Evolutionary conservation across 2,888 invertebrate genomes (phyloP).

Genomic region (Myathropa florea): DNA sequence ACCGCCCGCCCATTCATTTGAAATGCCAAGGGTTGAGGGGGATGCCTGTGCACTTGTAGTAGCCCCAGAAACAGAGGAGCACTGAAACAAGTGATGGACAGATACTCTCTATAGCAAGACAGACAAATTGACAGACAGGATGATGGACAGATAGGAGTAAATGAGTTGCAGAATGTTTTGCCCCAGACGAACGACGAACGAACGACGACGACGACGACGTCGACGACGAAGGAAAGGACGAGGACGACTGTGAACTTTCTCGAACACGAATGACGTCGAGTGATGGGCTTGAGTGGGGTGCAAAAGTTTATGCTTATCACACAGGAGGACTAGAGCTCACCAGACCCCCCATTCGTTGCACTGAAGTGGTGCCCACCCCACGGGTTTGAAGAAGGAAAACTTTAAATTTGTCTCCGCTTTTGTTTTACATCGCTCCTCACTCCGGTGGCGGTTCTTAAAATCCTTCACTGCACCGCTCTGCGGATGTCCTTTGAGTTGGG

Average conservation of each 20-base stretch:
- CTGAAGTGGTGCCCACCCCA: neutral
- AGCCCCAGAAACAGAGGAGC: conserved; percentile 29
- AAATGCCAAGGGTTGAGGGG: conserved; percentile 28
- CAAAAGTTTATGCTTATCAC: conserved; percentile 42
- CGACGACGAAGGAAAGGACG: conserved; percentile 5
- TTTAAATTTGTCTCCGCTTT: conserved; percentile 64
- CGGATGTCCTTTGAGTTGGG: neutral
- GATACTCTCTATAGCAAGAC: conserved; percentile 73
- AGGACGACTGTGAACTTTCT: conserved; percentile 57
- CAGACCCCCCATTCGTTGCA: neutral
- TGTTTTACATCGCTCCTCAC: conserved; percentile 39
- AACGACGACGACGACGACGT: neutral
- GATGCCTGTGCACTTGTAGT: conserved; percentile 22
- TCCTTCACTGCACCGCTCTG: neutral
- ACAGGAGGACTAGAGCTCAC: conserved; percentile 8
- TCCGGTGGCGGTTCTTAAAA: neutral
- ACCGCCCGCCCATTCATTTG: neutral
- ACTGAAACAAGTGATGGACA: conserved; percentile 67
- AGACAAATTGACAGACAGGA: conserved; percentile 81
- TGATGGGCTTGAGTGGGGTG: conserved; percentile 52
- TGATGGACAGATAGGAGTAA: conserved; percentile 81
- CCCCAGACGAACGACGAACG: conserved; percentile 47
- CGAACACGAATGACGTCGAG: conserved; percentile 56
- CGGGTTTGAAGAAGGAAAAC: conserved; percentile 32
- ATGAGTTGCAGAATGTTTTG: conserved; percentile 78